Percentiles rank a stretch among this genome's conserved stretches.
Conservation (phyloP, 2,797 vertebrate genomes). For the Siniperca scherzeri region DNA sequence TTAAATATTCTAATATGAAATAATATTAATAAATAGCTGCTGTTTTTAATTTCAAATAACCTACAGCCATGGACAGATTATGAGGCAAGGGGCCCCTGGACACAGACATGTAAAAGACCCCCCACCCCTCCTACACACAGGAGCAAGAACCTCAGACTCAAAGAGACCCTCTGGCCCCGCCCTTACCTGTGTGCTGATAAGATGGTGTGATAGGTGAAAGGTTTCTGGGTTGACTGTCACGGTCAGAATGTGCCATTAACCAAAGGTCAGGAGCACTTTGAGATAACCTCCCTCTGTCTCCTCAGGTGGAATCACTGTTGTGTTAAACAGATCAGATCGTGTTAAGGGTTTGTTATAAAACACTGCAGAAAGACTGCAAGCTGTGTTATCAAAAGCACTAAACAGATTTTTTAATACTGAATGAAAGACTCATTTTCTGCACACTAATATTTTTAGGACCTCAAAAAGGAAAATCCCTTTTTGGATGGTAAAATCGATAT, state of each 20-base stretch:
- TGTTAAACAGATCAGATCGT: neutral
- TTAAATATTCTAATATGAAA: too few relatives aligned
- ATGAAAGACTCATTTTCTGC: neutral
- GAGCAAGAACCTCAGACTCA: neutral
- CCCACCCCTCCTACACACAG: too few relatives aligned
- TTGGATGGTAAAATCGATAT: neutral
- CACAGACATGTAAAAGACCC: too few relatives aligned
- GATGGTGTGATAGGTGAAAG: neutral
- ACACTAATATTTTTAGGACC: neutral
- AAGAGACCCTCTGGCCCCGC: neutral
- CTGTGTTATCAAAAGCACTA: neutral
- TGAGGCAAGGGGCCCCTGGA: too few relatives aligned
- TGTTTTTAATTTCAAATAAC: too few relatives aligned
- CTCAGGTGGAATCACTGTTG: neutral
- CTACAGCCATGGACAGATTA: too few relatives aligned
- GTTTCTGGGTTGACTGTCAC: neutral
- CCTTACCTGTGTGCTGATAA: neutral
- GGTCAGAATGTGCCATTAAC: neutral
- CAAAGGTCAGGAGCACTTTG: slow-evolving; percentile 27
- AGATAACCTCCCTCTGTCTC: neutral
- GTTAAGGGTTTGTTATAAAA: neutral
- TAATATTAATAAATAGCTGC: too few relatives aligned
- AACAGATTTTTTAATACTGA: neutral
- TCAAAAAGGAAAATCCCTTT: neutral
- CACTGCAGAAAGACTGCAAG: too few relatives aligned